These are phyloP conservation scores for Drosophila sucinea DNA, from an alignment of 1,140 invertebrate species.

Conservation along the genomic window DNA sequence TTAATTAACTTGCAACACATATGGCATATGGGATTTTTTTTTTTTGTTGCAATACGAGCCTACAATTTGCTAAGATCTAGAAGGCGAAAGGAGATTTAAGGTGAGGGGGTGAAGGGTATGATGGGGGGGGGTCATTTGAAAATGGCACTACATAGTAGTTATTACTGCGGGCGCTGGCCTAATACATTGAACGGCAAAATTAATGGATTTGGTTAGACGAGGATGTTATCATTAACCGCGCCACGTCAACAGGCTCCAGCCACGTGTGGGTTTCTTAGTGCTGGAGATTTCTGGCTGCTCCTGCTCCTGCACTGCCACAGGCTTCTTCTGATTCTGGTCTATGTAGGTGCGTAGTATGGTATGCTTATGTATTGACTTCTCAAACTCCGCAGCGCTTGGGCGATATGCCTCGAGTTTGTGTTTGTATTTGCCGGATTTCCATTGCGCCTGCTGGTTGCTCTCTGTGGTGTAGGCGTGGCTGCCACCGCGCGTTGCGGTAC, in stretches of 20 bases:
- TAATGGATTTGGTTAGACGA: slow-evolving; percentile 16
- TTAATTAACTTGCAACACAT: slow-evolving; percentile 34
- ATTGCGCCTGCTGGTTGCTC: slow-evolving; percentile 45
- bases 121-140: slow-evolving; percentile 24
- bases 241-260: slow-evolving; percentile 79
- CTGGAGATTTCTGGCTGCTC: slow-evolving; percentile 37
- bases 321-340: slow-evolving; percentile 49
- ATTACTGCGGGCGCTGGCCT: slow-evolving; percentile 73
- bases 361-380: slow-evolving; percentile 79
- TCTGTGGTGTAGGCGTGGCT: slow-evolving; percentile 70
- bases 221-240: slow-evolving; percentile 54
- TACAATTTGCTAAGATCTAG: slow-evolving; percentile 43
- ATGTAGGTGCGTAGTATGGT: slow-evolving; percentile 78
- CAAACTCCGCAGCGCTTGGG: slow-evolving; percentile 69
- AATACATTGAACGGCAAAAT: slow-evolving; percentile 76
- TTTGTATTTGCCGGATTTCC: slow-evolving; percentile 58
- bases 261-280: slow-evolving; percentile 63
- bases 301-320: slow-evolving; percentile 15
- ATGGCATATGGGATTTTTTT: slow-evolving; percentile 55
- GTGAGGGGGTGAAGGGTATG: slow-evolving; percentile 32
- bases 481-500: slow-evolving; percentile 51
- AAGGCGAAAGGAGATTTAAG: not conserved
- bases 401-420: slow-evolving; percentile 77
- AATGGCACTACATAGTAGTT: slow-evolving; percentile 81
- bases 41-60: slow-evolving; percentile 50